Base-by-base conservation (phyloP, 2,113 vertebrate genomes). In the Syrrhaptes paradoxus region DNA sequence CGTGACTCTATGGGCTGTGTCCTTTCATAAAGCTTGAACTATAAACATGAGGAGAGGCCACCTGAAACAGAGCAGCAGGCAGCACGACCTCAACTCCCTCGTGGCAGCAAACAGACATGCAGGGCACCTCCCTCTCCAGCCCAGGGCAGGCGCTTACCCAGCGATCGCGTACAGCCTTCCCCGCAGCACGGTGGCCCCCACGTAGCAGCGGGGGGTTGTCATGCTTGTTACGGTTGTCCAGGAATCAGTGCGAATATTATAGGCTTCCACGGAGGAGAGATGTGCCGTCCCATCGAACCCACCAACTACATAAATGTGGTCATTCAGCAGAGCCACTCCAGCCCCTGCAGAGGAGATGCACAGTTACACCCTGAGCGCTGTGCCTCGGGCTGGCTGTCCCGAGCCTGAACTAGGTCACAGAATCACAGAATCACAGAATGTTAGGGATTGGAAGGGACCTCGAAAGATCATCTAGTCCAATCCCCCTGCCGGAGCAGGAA, bases 171-270 rank as follows among this genome's bases (percentile, higher is more conserved):
- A 99, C 15, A 99, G 99, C 45, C 99, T 98, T 36, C 99, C 99
- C 51, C 99, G 98, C 85, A 99, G 99, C 46, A 99, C 99, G 0
- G 99, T 99, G 55, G 99, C 99, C 45, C 99, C 99, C 18, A 99
- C 99, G 4, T 99, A 99, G 97, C 99, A 99, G 20, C 99, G 98
- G 1, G 99, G 99, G 2, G 99, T 99, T 15, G 99, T 99, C 99
- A 99, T 99, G 95, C 98, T 99, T 5, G 99, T 99, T 32, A 99
- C 99, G 3, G 99, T 99, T 19, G 99, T 99, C 99, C 99, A 99
- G 41, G 99, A 99, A 82, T 99, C 99, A 3, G 99, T 99, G 79
- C 99, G 98, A 96, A 99, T 99, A 91, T 99, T 99, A 89, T 99
- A 99, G 13, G 99, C 99, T 95, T 99, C 99, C 38, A 99, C 99